These are phyloP conservation scores for Pterois miles DNA, from an alignment of 2,797 vertebrate genomes.

Conservation along the genomic window DNA sequence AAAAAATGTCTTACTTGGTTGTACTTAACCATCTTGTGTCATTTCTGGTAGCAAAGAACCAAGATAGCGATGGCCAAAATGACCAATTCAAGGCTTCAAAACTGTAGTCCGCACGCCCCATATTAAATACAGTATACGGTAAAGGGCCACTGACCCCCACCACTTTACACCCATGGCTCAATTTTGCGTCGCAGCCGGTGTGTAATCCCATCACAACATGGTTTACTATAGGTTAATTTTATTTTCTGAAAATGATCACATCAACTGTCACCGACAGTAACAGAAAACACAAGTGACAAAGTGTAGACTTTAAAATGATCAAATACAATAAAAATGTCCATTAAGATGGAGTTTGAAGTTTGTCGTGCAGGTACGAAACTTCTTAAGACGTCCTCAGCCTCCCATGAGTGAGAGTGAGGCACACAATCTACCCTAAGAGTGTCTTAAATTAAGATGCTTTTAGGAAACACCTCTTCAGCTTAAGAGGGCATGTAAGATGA, in stretches of 20 bases:
- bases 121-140: too few species aligned
- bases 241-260: fast-evolving
- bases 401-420: background rate
- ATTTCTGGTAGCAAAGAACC: too few species aligned
- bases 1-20: too few species aligned
- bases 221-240: background rate
- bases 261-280: background rate
- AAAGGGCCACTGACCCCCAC: too few species aligned
- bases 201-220: too few species aligned
- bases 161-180: too few species aligned
- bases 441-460: background rate
- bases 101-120: fast-evolving
- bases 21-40: too few species aligned
- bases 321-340: background rate
- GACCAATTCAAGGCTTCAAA: too few species aligned
- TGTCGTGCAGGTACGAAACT: background rate
- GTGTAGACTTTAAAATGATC: background rate
- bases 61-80: too few species aligned
- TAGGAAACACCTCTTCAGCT: background rate
- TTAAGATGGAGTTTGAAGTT: background rate
- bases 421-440: background rate
- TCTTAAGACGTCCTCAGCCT: background rate
- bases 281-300: background rate
- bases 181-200: too few species aligned
- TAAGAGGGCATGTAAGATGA: background rate